Base-by-base conservation (phyloP, 2,113 vertebrate genomes). In the Phrynocephalus versicolor region DNA sequence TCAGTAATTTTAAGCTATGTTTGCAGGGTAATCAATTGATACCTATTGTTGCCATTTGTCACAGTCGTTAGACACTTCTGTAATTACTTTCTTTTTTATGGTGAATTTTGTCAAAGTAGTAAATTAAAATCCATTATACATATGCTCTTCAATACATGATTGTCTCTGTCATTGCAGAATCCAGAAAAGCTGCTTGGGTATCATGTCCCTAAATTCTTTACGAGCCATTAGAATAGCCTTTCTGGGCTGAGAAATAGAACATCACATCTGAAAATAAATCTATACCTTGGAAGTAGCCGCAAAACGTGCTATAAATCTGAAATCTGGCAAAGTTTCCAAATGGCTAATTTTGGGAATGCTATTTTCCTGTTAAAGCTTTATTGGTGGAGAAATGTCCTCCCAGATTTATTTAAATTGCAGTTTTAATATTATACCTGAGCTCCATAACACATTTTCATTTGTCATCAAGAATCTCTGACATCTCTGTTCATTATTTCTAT, bases 31-130 rank as follows among this genome's bases (percentile, higher is more conserved):
- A 23, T 58, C 70, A 79, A 7, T 79, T 88, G 76, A 84, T 75
- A 89, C 60, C 90, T 84, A 72, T 86, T 88, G 45, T 87, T 86
- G 79, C 78, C 84, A 85, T 86, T 81, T 80, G 78, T 85, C 84
- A 85, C 69, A 64, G 35, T 69, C 65, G 35, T 69, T 60, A 88
- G 55, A 45, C 88, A 88, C 71, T 89, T 88, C 83, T 85, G 93
- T 87, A 89, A 92, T 90, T 89, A 58, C 74, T 91, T 90, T 83
- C 87, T 92, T 82, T 83, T 91, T 72, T 3, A 1, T 87, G 86
- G 88, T 89, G 30, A 76, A 82, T 86, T 74, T 86, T 74, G 70
- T 74, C 65, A 74, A 80, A 86, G 69, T 62, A 55, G 39, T 81
- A 80, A 86, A 80, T 58, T 88, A 81, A 92, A 90, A 84, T 73